Evolutionary conservation across 2,888 invertebrate genomes (phyloP), one percentile per base, ranked within the genome.

Genomic region (Amaurobius ferox): DNA sequence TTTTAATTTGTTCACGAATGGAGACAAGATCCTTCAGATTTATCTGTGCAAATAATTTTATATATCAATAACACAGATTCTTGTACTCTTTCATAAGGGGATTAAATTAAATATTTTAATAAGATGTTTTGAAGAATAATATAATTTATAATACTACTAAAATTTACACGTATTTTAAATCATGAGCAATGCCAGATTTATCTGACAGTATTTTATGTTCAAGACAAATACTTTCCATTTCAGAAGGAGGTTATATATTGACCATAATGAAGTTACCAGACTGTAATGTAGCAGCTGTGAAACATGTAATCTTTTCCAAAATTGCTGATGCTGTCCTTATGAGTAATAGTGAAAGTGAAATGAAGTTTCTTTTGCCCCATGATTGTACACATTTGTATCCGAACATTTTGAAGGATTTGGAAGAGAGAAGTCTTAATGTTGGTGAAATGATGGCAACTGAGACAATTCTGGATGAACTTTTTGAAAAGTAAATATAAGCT

Each of bases 231-330:
- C n/a, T n/a, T n/a, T n/a, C n/a, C n/a, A 55, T 55, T 55, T 40
- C 26, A 76, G 76, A 44, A n/a, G 44, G 44, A 48, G 76, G 76
- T 23, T 76, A 67, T 48, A 44, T 66, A 0, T 23, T 76, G 16
- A 35, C 23, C n/a, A 30, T 76, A 30, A 23, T 30, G 9, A 76
- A 48, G n/a, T 66, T 32, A 13, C 35, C 35, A 13, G 11, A 28
- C 7, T 76, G 76, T 40, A 76, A 30, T 30, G 2, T 32, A 1
- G 1, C n/a, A 2, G 26, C 39, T 16, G 32, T 76, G n/a, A n/a
- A 23, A 26, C 19, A 40, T 1, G 16, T 66, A 5, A 55, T 55
- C 11, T 28, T 29, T 11, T 11, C 40, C 7, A 26, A 76, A 28
- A 23, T 66, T 30, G n/a, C 76, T 13, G 35, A 30, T 48, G 30